Evolutionary conservation across 92 coral and sea anemone genomes (phyloP), one percentile per base, ranked within the genome.

Genomic region (Ricordea florida): DNA sequence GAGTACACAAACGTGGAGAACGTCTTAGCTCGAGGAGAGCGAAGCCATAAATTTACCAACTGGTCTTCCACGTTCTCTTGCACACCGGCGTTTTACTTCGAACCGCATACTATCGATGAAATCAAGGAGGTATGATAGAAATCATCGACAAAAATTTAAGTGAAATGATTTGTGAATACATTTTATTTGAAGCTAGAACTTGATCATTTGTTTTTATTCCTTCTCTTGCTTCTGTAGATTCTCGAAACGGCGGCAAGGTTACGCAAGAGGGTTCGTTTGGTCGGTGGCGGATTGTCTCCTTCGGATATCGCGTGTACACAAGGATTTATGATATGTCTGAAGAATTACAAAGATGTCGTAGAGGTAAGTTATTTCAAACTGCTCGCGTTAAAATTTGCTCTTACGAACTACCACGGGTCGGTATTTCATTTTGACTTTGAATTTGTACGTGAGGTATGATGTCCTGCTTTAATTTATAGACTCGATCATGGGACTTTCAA

Each of bases 21-120:
- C 40, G 57, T 87, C 55, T 34, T 81, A 24, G 85, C 86, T 50
- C 64, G 85, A 34, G 97, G 97, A 46, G 60, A 68, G 59, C 68
- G 65, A 6, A 93, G 90, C 25, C 69, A 65, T 79, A 31, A 32
- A 8, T 90, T 94, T 31, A 69, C 78, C 0, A 94, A 94, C 79
- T 94, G 98, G 98, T 55, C 98, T 23, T 63, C 78, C 24, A 94
- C 98, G 2, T 94, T 58, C 63, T 71, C 85, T 10, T 94, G 98
- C 57, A 8, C 43, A 3, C 98, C 98, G 14, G 97, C 88, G 29
- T 74, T 93, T 26, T 94, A 67, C 63, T 94, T 94, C 46, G 96
- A 88, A 51, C 97, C 98, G 13, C 41, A 60, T 23, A 78, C 85
- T 13, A 70, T 66, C 3, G 96, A 94, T 13, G 96, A 94, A 37